Percentiles rank a stretch among this genome's conserved stretches.
These are phyloP conservation scores for Eudasyphora cyanicolor DNA, from an alignment of 2,888 invertebrate genomes.

Conservation along the genomic window DNA sequence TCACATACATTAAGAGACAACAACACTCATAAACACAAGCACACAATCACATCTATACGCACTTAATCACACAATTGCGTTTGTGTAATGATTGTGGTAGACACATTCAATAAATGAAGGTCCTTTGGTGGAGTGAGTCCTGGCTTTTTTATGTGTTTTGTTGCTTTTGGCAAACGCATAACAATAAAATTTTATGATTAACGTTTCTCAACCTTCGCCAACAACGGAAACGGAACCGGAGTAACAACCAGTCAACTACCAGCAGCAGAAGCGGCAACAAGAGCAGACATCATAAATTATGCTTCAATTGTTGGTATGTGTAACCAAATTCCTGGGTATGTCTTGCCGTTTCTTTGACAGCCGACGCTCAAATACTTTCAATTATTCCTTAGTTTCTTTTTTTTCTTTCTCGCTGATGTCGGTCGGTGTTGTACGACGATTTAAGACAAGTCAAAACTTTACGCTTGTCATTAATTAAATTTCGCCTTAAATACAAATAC, in stretches of 20 bases:
- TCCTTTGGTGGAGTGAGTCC: neutral
- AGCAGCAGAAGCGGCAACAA: conserved; percentile 35
- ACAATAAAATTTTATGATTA: conserved; percentile 41
- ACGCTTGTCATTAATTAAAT: conserved; percentile 37
- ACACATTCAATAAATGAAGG: conserved; percentile 7
- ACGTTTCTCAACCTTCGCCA: conserved; percentile 13
- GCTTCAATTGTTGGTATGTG: conserved; percentile 31
- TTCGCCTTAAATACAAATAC: conserved; percentile 31
- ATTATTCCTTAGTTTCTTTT: conserved; percentile 8
- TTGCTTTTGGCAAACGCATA: neutral
- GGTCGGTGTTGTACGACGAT: conserved; percentile 12
- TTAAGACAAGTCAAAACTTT: conserved; percentile 37
- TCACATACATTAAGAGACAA: no score
- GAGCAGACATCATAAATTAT: conserved; percentile 20
- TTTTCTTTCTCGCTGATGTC: no score
- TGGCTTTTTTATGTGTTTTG: neutral
- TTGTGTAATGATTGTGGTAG: neutral
- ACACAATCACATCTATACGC: neutral
- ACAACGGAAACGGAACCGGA: neutral
- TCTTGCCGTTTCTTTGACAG: neutral
- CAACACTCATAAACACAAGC: neutral
- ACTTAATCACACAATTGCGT: neutral
- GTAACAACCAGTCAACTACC: neutral
- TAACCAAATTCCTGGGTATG: conserved; percentile 3
- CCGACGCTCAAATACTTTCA: conserved; percentile 1